A percentile compares a stretch with the other conserved stretches of the same genome.
These are phyloP conservation scores for Tipula confusa DNA, from an alignment of 2,888 invertebrate genomes.

Conservation along the genomic window DNA sequence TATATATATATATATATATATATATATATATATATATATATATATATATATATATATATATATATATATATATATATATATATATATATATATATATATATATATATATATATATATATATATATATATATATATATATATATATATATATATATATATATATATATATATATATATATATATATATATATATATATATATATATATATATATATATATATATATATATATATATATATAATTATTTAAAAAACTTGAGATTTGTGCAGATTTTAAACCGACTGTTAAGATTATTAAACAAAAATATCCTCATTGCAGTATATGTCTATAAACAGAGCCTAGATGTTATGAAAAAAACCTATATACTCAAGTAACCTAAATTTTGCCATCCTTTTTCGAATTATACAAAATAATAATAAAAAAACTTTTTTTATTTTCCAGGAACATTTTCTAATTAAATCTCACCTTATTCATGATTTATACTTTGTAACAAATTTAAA, in stretches of 20 bases:
- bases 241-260: neutral
- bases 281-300: neutral
- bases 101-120: too few relatives aligned
- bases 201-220: neutral
- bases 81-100: neutral
- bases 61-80: neutral
- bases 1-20: neutral
- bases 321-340: neutral
- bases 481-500: neutral
- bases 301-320: neutral
- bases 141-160: neutral
- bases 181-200: neutral
- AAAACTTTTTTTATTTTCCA: neutral
- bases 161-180: neutral
- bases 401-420: neutral
- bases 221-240: neutral
- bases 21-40: neutral
- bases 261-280: neutral
- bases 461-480: constrained; percentile 29
- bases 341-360: neutral
- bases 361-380: neutral
- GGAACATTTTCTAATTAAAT: neutral
- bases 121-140: neutral
- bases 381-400: neutral
- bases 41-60: neutral